These are phyloP conservation scores for Notodromas monacha DNA, from an alignment of 2,888 invertebrate genomes.

Conservation along the genomic window DNA sequence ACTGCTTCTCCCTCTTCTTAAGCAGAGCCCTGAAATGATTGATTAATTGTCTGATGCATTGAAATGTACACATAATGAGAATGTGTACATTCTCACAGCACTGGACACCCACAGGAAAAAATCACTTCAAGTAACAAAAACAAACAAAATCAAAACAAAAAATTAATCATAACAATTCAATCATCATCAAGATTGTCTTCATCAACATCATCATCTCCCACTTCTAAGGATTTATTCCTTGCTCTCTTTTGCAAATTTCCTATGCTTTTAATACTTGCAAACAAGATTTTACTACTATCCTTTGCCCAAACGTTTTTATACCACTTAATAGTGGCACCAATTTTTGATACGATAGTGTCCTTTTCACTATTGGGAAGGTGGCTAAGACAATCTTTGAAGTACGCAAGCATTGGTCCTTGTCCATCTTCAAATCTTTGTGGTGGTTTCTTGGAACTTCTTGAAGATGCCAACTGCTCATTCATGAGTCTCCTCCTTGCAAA, in stretches of 20 bases:
- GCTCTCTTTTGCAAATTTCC: slow-evolving; percentile 1
- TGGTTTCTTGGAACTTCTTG: slow-evolving; percentile 4
- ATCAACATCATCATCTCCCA: slow-evolving; percentile 2
- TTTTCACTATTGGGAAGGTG: slow-evolving; percentile 1
- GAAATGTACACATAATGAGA: slow-evolving; percentile 4
- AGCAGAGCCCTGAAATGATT: too few relatives aligned
- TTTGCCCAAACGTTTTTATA: slow-evolving; percentile 4
- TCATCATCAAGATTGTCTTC: slow-evolving; percentile 2
- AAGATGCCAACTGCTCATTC: slow-evolving; percentile 4
- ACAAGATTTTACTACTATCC: slow-evolving; percentile 4
- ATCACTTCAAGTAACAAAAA: slow-evolving; percentile 4
- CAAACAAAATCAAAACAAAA: neutral
- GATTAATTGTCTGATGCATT: slow-evolving; percentile 4
- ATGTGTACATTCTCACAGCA: neutral
- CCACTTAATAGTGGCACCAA: slow-evolving; percentile 2
- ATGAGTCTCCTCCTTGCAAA: slow-evolving; percentile 4
- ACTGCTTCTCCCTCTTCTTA: too few relatives aligned
- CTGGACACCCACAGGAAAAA: slow-evolving; percentile 1
- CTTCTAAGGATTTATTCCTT: slow-evolving; percentile 2
- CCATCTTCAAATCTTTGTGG: slow-evolving; percentile 4
- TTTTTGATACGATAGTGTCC: slow-evolving; percentile 1
- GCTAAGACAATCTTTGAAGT: slow-evolving; percentile 4
- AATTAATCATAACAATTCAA: slow-evolving; percentile 4
- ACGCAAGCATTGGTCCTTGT: slow-evolving; percentile 4
- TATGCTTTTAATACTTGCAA: slow-evolving; percentile 1